Conservation (phyloP, 2,797 vertebrate genomes). For the Diplodus sargus region DNA sequence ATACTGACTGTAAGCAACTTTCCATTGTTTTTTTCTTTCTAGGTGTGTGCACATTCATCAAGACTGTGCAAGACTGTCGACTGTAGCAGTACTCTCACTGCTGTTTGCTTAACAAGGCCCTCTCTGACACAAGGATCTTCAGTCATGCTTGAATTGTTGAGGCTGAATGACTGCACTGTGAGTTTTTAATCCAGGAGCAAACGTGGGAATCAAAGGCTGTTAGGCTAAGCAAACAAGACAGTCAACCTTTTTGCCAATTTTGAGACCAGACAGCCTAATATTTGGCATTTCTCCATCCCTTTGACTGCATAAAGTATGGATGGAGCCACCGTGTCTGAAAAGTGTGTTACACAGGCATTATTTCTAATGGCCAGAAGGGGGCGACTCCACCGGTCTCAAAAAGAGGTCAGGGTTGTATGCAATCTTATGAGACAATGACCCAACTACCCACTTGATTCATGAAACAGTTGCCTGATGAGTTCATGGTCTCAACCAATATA, state of each 20-base stretch:
- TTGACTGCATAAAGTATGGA: no score
- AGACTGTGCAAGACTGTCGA: slow-evolving; percentile 19
- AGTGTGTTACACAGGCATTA: no score
- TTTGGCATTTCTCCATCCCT: no score
- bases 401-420: no score
- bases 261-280: slow-evolving; percentile 7
- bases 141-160: slow-evolving; percentile 23
- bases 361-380: no score
- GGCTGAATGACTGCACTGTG: slow-evolving; percentile 13
- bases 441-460: no score
- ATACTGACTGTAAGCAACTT: neutral
- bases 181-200: slow-evolving; percentile 46
- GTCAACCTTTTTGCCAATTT: slow-evolving; percentile 7
- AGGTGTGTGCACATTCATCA: slow-evolving; percentile 44
- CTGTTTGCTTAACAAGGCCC: slow-evolving; percentile 37
- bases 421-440: no score
- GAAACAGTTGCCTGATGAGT: no score
- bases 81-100: neutral
- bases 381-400: no score
- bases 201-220: slow-evolving; percentile 49
- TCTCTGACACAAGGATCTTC: slow-evolving; percentile 37
- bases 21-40: neutral
- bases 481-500: no score
- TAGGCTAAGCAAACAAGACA: slow-evolving; percentile 43
- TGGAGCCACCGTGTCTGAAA: no score